These are phyloP conservation scores for Jacana jacana DNA, from an alignment of 2,113 vertebrate genomes.

Conservation along the genomic window DNA sequence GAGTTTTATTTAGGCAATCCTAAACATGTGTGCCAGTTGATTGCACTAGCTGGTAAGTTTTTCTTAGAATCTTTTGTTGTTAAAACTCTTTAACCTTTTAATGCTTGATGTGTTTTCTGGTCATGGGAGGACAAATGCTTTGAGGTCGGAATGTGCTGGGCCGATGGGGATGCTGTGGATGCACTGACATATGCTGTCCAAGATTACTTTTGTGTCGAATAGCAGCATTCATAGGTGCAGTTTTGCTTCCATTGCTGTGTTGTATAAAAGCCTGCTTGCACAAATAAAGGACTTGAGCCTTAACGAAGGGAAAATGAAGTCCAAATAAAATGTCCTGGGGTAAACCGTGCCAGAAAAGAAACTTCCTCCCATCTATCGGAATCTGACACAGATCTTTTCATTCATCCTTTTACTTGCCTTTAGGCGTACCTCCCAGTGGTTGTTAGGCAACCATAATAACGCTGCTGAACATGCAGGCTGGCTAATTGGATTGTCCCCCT, in stretches of 20 bases:
- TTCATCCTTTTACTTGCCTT: conserved; percentile 51
- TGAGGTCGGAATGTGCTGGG: neutral
- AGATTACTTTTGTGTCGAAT: neutral
- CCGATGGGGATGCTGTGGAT: neutral
- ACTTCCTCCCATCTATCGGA: conserved; percentile 53
- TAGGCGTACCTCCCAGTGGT: conserved; percentile 53
- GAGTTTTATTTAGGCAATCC: neutral
- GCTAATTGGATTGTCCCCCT: conserved; percentile 43
- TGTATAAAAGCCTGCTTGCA: neutral
- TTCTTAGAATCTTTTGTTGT: neutral
- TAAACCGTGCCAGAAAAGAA: conserved; percentile 1
- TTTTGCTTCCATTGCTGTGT: neutral
- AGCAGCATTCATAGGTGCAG: neutral
- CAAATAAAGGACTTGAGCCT: neutral
- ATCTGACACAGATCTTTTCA: conserved; percentile 51
- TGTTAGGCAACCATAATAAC: conserved; percentile 61
- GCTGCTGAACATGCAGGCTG: conserved; percentile 42
- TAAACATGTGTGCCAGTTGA: neutral
- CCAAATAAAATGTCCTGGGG: neutral
- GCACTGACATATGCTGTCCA: neutral
- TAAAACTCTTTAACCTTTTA: neutral
- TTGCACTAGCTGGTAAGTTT: neutral
- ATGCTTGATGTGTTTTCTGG: neutral
- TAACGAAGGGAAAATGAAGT: conserved; percentile 4
- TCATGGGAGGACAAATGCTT: neutral